phyloP scores from a whole-genome alignment of 2,797 vertebrate genomes.

The Bovichtus diacanthus region DNA sequence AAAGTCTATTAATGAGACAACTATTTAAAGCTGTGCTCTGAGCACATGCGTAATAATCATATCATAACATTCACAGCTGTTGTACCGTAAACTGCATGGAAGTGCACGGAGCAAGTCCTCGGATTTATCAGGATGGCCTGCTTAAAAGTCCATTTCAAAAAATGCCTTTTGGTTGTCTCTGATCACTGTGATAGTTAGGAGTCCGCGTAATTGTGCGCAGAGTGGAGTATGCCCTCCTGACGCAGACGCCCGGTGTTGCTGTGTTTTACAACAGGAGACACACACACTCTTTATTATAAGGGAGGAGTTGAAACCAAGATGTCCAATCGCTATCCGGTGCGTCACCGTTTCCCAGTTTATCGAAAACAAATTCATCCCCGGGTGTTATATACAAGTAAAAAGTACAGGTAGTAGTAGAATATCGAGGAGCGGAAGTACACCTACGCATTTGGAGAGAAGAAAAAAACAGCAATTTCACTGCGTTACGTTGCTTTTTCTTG shows the following conservation, averaged over 20 bases:
- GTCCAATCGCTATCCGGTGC: slow-evolving; percentile 94
- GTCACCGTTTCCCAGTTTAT: slow-evolving; percentile 92
- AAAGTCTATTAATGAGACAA: slow-evolving; percentile 67
- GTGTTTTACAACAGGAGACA: slow-evolving; percentile 93
- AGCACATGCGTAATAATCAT: slow-evolving; percentile 75
- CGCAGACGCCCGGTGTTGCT: slow-evolving; percentile 88
- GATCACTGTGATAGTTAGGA: slow-evolving; percentile 83
- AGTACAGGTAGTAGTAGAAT: slow-evolving; percentile 81
- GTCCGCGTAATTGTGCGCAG: slow-evolving; percentile 88
- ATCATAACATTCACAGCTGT: slow-evolving; percentile 68
- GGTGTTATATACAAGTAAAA: slow-evolving; percentile 86
- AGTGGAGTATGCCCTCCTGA: slow-evolving; percentile 87
- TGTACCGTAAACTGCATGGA: slow-evolving; percentile 72
- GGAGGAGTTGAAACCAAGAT: slow-evolving; percentile 92
- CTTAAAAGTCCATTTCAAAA: slow-evolving; percentile 84
- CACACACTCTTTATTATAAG: slow-evolving; percentile 94
- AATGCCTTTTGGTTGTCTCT: slow-evolving; percentile 74
- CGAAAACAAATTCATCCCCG: slow-evolving; percentile 92
- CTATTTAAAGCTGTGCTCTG: slow-evolving; percentile 72
- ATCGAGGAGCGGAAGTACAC: slow-evolving; percentile 80
- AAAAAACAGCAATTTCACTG: slow-evolving; percentile 56
- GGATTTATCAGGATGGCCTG: slow-evolving; percentile 38
- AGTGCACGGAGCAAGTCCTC: slow-evolving; percentile 70
- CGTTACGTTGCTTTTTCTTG: slow-evolving; percentile 47
- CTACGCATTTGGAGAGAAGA: slow-evolving; percentile 73